A percentile compares a stretch with the other conserved stretches of the same genome.
Conservation (phyloP, 1,140 invertebrate species). For the Drosophila novamexicana region DNA sequence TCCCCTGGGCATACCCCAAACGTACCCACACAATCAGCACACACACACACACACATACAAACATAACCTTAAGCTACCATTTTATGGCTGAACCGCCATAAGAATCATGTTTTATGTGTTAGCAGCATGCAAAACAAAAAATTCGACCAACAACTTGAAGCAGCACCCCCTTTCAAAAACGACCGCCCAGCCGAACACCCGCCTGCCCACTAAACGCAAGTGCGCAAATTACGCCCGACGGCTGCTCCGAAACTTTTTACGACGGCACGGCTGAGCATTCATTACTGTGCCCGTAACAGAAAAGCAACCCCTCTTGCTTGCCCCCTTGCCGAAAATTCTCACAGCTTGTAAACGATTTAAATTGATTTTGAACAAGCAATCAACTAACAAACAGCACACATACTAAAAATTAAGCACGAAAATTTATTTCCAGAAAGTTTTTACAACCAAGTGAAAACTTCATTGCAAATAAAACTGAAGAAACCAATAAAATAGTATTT, state of each 20-base stretch:
- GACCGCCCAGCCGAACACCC: too few relatives aligned
- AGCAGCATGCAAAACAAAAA: slow-evolving; percentile 41
- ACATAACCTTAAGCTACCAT: slow-evolving; percentile 16
- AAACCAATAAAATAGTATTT: neutral
- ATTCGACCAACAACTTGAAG: slow-evolving; percentile 17
- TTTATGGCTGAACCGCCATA: slow-evolving; percentile 38
- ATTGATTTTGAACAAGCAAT: slow-evolving; percentile 64
- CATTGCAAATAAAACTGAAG: neutral
- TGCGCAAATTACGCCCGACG: slow-evolving; percentile 22
- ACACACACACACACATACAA: slow-evolving; percentile 7
- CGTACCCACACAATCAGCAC: neutral
- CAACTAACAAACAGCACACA: slow-evolving; percentile 41
- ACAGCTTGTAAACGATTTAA: slow-evolving; percentile 51
- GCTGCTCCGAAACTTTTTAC: slow-evolving; percentile 29
- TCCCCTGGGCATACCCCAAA: neutral
- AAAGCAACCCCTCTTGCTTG: neutral
- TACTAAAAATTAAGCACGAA: slow-evolving; percentile 18
- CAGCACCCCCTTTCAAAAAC: neutral
- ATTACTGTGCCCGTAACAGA: slow-evolving; percentile 8
- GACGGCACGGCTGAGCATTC: slow-evolving; percentile 20
- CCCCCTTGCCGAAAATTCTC: neutral
- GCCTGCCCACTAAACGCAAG: slow-evolving; percentile 1
- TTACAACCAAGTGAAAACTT: slow-evolving; percentile 8
- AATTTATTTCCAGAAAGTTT: slow-evolving; percentile 20
- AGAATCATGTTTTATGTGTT: slow-evolving; percentile 46